Evolutionary conservation across 2,797 vertebrate genomes (phyloP), one percentile per base, ranked within the genome.

Genomic region (Sebastes matsubarae): DNA sequence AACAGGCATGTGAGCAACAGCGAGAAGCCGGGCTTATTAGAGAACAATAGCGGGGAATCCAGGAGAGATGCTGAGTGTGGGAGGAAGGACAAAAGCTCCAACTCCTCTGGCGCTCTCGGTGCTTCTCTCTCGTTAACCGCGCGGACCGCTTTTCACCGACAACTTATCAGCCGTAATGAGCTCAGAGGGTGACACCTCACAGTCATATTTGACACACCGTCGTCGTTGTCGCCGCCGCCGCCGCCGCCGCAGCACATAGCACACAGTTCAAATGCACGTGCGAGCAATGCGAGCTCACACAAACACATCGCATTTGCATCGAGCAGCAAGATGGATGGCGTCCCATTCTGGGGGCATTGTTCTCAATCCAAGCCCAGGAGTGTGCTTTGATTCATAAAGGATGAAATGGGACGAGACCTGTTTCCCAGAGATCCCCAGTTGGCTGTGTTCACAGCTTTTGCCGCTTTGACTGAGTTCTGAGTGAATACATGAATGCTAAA

Each of bases 401-500:
- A 93, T 93, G 90, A 91, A 91, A 91, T 88, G 92, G 89, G 90
- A 91, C 84, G 34, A 63, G 81, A 93, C 88, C 87, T 87, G 86
- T 82, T 89, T 91, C 87, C 82, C 84, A 79, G 80, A 90, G 85
- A 90, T 83, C 83, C 88, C 80, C 85, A 71, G 82, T 85, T 87
- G 88, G 86, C 89, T 69, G 83, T 68, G 83, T 87, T 90, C 88
- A 66, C 75, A 81, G 90, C 72, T 72, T 88, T 88, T 75, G 74
- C 89, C 1, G 81, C 87, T 92, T 92, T 89, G 88, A 91, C 78
- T 24, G 84, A 88, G 88, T 91, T 94, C 93, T 92, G 82, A 93
- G 81, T 77, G 93, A 94, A 94, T 94, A 89, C 88, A 95, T 95
- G 90, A 93, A 94, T 94, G 81, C 61, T 84, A 76, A 93, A 90